phyloP scores from a whole-genome alignment of 2,888 invertebrate genomes.

The Loripinus fragilis region DNA sequence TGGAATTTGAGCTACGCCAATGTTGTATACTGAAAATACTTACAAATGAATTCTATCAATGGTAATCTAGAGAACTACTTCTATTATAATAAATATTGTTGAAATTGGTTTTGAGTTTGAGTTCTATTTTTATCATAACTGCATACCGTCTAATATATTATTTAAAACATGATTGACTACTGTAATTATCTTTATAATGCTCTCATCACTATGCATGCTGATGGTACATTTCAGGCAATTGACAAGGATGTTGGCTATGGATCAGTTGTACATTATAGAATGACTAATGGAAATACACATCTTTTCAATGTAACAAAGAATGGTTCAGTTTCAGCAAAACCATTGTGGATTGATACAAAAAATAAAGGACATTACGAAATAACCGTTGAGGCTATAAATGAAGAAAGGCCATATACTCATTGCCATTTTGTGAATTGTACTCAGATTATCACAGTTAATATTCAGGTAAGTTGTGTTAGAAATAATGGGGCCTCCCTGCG shows the following conservation, averaged over 20 bases:
- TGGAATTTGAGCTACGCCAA: too few relatives aligned
- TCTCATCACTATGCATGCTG: too few relatives aligned
- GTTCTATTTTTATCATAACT: too few relatives aligned
- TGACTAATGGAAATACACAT: not conserved
- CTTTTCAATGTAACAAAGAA: not conserved
- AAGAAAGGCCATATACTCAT: not conserved
- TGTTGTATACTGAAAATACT: too few relatives aligned
- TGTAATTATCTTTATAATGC: too few relatives aligned
- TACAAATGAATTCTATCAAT: too few relatives aligned
- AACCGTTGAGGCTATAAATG: not conserved
- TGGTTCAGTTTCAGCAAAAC: not conserved
- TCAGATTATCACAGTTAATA: not conserved
- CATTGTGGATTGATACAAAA: not conserved
- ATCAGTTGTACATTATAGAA: not conserved
- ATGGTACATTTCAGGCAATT: not conserved
- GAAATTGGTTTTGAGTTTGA: too few relatives aligned
- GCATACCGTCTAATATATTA: too few relatives aligned
- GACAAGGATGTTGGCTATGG: not conserved
- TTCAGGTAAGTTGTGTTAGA: slow-evolving; percentile 11
- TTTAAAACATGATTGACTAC: too few relatives aligned
- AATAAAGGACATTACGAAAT: not conserved
- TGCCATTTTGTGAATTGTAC: not conserved
- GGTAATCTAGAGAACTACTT: too few relatives aligned
- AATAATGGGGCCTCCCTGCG: too few relatives aligned
- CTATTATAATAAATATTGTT: too few relatives aligned